A percentile compares a stretch with the other conserved stretches of the same genome.
Evolutionary conservation across 2,888 invertebrate species (phyloP).

Genomic region (Eupithecia tripunctaria): DNA sequence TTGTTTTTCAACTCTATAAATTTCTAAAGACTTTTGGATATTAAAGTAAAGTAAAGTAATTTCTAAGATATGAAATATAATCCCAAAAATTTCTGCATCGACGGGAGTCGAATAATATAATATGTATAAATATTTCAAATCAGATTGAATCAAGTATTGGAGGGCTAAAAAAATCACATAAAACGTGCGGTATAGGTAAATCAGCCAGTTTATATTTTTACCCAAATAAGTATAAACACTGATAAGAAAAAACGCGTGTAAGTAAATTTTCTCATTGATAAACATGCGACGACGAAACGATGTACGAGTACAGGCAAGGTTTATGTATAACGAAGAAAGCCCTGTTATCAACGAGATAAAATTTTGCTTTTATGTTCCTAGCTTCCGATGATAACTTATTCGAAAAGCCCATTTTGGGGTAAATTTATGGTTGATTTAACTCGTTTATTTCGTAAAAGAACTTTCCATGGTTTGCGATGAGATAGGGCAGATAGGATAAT

Average conservation of each 20-base stretch:
- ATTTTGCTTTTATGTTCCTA: conserved; percentile 65
- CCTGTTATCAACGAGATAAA: conserved; percentile 68
- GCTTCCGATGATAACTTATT: conserved; percentile 79
- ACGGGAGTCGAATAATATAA: too few species aligned
- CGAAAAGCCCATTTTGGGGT: conserved; percentile 68
- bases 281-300: conserved; percentile 19
- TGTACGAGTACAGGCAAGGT: conserved; percentile 19
- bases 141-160: background rate
- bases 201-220: background rate
- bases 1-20: too few species aligned
- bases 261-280: conserved; percentile 30
- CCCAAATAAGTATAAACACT: background rate
- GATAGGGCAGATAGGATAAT: conserved; percentile 58
- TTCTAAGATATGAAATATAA: too few species aligned
- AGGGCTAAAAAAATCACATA: background rate
- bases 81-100: too few species aligned
- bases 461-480: conserved; percentile 60
- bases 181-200: background rate
- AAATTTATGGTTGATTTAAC: conserved; percentile 78
- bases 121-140: too few species aligned
- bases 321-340: conserved; percentile 43
- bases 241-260: conserved; percentile 16
- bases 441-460: conserved; percentile 69
- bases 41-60: too few species aligned
- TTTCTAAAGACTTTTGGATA: too few species aligned